A percentile compares a stretch with the other conserved stretches of the same genome.
Evolutionary conservation across 53 echinoderm and acorn worm genomes (phyloP).

Genomic region (Paracentrotus lividus): DNA sequence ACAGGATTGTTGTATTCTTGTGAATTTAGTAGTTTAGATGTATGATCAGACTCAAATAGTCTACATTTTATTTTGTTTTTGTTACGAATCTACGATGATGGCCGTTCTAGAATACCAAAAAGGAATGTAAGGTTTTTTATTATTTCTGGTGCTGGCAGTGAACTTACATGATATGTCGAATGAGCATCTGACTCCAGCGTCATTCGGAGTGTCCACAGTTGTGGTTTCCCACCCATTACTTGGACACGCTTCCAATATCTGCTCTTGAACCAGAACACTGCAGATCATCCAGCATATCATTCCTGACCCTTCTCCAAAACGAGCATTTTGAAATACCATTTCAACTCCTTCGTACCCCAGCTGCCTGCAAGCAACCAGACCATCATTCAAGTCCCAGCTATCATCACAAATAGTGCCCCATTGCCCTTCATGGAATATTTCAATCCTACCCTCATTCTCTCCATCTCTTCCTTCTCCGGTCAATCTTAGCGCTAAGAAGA

Average conservation of each 20-base stretch:
- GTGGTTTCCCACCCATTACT: not conserved
- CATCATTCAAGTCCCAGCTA: not conserved
- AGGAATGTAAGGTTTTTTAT: no score
- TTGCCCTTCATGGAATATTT: not conserved
- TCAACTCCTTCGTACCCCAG: not conserved
- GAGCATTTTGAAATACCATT: no score
- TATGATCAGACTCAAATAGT: no score
- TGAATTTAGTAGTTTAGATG: no score
- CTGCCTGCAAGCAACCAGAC: not conserved
- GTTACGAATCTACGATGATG: no score
- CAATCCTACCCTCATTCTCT: not conserved
- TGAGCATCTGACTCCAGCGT: not conserved
- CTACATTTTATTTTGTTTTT: no score
- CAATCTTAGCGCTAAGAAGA: not conserved
- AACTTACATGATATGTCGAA: no score
- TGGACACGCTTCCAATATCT: not conserved
- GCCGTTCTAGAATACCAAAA: no score
- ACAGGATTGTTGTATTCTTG: no score
- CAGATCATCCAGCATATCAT: not conserved
- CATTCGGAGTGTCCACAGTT: not conserved
- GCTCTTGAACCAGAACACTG: not conserved
- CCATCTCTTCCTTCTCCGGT: not conserved
- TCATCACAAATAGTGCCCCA: conserved; percentile 15
- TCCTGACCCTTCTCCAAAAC: not conserved
- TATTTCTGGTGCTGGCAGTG: no score